Evolutionary conservation across 2,888 invertebrate species (phyloP), one percentile per base, ranked within the genome.

Genomic region (Volucella inanis): DNA sequence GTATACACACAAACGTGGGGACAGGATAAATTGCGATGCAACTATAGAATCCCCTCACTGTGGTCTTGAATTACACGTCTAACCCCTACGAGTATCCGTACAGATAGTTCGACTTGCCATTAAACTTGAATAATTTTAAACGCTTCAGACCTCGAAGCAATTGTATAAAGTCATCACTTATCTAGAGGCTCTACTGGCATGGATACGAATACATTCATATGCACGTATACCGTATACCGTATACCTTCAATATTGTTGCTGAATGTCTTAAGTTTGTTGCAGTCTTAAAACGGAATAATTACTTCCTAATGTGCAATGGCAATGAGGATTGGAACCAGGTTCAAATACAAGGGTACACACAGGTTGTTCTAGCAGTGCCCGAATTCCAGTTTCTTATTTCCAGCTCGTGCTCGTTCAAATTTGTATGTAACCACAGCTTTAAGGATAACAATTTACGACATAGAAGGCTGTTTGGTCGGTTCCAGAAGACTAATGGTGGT

Each of bases 151-250:
- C 59, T 61, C 50, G 43, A 41, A 50, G 38, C 59, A 18, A 59
- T 71, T 50, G 41, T 41, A 71, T 43, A 18, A 59, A 71, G 71
- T 71, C 71, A 71, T 71, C 47, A 71, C 71, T 71, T 71, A 70
- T 15, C 47, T 14, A 39, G 31, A 31, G 49, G 59, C 45, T 54
- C 31, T 10, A 8, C 12, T 6, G n/a, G 31, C 55, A 11, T 15
- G 31, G 47, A 31, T 62, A 47, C 14, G 22, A 6, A 2, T 6
- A 31, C 6, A 31, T 31, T 31, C 31, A 6, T 31, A 31, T 31
- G 31, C 6, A 22, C 22, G 22, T 62, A 18, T 18, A 18, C 18
- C 18, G 18, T 18, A 18, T 18, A 18, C 9, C 12, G 11, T 10
- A n/a, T 45, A 11, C 2, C 8, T 18, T 43, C 3, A 12, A 15